phyloP scores from a whole-genome alignment of 2,888 invertebrate genomes.

The Pandemis cinnamomeana region DNA sequence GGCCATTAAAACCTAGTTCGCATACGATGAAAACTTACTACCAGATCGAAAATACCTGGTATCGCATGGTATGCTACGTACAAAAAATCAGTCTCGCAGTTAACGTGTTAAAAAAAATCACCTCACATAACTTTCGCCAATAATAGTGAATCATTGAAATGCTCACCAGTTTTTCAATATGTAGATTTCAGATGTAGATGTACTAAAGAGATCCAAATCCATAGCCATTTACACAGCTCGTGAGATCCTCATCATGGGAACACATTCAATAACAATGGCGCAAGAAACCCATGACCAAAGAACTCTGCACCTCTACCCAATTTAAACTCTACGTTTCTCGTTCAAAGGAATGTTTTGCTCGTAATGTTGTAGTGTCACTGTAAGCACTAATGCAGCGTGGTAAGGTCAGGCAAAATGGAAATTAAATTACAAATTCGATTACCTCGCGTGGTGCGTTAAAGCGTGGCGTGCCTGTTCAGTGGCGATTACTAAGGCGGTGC shows the following conservation, averaged over 20 bases:
- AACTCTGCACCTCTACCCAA: neutral
- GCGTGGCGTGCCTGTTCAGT: conserved; percentile 13
- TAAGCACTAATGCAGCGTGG: conserved; percentile 20
- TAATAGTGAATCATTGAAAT: no score
- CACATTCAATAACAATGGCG: conserved; percentile 30
- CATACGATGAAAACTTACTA: no score
- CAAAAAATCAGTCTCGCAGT: no score
- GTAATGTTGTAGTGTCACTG: conserved; percentile 3
- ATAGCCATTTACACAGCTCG: conserved; percentile 17
- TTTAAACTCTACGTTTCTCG: neutral
- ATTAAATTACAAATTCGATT: conserved; percentile 39
- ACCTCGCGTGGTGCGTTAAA: conserved; percentile 18
- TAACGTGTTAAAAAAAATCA: no score
- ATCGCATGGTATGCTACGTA: no score
- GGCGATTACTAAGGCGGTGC: neutral
- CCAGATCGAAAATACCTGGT: no score
- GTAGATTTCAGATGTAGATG: neutral
- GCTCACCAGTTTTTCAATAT: no score
- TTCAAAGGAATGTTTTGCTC: conserved; percentile 10
- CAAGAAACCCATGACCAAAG: conserved; percentile 30
- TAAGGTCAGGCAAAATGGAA: conserved; percentile 40
- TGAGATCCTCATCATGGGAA: conserved; percentile 39
- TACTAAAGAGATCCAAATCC: conserved; percentile 9
- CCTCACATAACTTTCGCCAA: no score
- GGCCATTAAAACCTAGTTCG: no score